Percentiles rank a stretch among this genome's conserved stretches.
Conservation (phyloP, 1,140 invertebrate genomes). For the Alviniconcha marisindica region DNA sequence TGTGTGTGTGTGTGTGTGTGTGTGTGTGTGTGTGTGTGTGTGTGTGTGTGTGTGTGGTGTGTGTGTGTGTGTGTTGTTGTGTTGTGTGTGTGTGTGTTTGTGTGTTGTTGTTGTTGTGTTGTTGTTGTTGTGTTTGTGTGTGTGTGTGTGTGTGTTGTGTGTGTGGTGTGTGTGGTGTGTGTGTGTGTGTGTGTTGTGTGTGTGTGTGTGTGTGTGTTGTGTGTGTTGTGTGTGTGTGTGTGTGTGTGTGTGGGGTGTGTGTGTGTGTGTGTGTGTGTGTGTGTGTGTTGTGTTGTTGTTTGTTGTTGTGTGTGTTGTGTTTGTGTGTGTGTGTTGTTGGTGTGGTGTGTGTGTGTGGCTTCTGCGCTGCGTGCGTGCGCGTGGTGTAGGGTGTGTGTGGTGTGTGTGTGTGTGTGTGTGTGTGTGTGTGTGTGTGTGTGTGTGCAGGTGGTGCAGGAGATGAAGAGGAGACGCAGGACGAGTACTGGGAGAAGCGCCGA, state of each 20-base stretch:
- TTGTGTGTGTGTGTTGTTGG: neutral
- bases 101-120: too few species aligned
- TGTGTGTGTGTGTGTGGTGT: neutral
- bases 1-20: constrained; percentile 4
- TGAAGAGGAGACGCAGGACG: neutral
- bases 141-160: constrained; percentile 13
- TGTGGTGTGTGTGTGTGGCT: neutral
- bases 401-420: constrained; percentile 8
- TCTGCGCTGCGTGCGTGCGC: neutral
- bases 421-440: constrained; percentile 17
- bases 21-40: neutral
- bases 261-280: constrained; percentile 23
- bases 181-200: constrained; percentile 2
- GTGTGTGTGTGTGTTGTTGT: too few species aligned
- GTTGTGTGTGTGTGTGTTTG: constrained; percentile 6
- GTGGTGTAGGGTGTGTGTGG: constrained; percentile 1
- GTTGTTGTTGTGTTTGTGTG: too few species aligned
- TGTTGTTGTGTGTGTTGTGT: neutral
- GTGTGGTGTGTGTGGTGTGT: neutral
- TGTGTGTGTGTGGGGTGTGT: neutral
- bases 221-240: neutral
- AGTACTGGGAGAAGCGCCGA: neutral
- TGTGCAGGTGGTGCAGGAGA: neutral
- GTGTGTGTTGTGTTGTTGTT: constrained; percentile 1
- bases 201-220: neutral